Conservation (phyloP, 1,140 invertebrate species). For the Caligus rogercresseyi region DNA sequence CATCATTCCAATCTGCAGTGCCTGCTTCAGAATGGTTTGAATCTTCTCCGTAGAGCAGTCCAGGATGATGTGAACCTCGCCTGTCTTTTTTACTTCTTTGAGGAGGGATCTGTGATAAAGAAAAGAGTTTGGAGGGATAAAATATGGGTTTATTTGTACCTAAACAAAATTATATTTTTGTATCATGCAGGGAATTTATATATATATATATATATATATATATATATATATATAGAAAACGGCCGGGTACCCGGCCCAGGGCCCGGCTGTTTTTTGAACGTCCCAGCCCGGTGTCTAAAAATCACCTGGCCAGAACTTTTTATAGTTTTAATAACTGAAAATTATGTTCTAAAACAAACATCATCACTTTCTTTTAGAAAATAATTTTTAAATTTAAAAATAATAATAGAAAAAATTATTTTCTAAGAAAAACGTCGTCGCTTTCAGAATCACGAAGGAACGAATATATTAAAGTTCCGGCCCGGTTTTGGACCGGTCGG, state of each 20-base stretch:
- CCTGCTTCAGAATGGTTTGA: constrained; percentile 28
- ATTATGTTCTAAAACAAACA: no score
- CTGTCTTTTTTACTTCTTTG: constrained; percentile 32
- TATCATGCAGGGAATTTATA: background rate
- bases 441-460: no score
- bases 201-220: background rate
- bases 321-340: no score
- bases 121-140: background rate
- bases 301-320: background rate
- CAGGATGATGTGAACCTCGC: constrained; percentile 33
- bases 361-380: no score
- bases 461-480: no score
- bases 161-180: background rate
- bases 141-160: background rate
- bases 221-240: background rate
- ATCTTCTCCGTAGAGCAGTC: constrained; percentile 31
- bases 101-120: constrained; percentile 28
- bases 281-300: no score
- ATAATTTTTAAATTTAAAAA: no score
- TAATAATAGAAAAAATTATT: no score
- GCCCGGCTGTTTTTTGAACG: no score
- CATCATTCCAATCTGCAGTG: constrained; percentile 31
- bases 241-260: no score
- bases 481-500: no score
- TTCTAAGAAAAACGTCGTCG: no score